These are phyloP conservation scores for Brenthis hecate DNA, from an alignment of 2,888 invertebrate species.

Conservation along the genomic window DNA sequence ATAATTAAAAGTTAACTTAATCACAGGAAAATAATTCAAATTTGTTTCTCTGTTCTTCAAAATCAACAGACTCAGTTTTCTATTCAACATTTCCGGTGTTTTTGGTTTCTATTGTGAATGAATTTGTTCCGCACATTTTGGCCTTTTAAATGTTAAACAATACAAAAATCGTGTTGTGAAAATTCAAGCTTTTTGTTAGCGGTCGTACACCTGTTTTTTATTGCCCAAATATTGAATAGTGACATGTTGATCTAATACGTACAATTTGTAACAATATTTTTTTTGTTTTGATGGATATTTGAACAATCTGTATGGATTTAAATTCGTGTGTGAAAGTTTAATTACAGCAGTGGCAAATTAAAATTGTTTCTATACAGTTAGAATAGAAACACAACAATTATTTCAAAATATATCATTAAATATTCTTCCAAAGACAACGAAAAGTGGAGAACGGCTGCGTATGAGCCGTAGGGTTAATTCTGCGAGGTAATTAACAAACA, in stretches of 20 bases:
- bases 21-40: not conserved
- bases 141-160: constrained; percentile 41
- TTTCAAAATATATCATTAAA: no score
- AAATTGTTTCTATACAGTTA: no score
- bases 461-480: no score
- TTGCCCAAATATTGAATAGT: constrained; percentile 40
- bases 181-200: constrained; percentile 34
- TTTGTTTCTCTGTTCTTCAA: not conserved
- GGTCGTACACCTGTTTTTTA: constrained; percentile 39
- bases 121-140: constrained; percentile 43
- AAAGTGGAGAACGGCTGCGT: no score
- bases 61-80: constrained; percentile 4
- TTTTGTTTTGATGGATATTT: constrained; percentile 8
- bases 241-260: constrained; percentile 20
- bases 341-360: no score
- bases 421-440: no score
- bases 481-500: no score
- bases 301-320: not conserved
- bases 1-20: no score
- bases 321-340: no score
- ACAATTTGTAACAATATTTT: constrained; percentile 5
- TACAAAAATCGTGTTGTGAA: constrained; percentile 42
- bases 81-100: not conserved
- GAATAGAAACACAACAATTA: no score
- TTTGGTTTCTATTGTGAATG: constrained; percentile 40